Evolutionary conservation across 1,140 invertebrate genomes (phyloP).

Genomic region (Plectus sambesii): DNA sequence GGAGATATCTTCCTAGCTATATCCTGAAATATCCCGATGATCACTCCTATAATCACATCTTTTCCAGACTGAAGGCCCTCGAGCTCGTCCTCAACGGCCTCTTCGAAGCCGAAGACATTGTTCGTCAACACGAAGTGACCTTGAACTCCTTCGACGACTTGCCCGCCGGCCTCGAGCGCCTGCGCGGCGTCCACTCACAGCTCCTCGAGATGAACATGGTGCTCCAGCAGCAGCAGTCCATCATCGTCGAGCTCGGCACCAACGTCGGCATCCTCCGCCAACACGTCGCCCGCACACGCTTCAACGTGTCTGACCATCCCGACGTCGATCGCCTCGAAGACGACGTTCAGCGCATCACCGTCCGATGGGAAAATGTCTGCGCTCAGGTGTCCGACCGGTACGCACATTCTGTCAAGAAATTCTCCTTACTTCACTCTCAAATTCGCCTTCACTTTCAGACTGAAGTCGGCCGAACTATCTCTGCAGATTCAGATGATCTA

Average conservation of each 20-base stretch:
- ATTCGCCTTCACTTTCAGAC: not conserved
- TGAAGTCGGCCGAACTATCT: constrained; percentile 35
- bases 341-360: constrained; percentile 72
- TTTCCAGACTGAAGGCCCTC: constrained; percentile 65
- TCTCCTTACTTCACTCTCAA: too few species aligned
- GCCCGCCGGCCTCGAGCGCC: constrained; percentile 64
- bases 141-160: constrained; percentile 69
- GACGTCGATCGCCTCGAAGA: constrained; percentile 86
- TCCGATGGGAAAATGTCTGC: constrained; percentile 78
- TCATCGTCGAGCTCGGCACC: constrained; percentile 74
- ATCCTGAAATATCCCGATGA: not conserved
- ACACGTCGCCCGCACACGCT: constrained; percentile 70
- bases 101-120: constrained; percentile 72
- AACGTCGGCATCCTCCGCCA: constrained; percentile 72
- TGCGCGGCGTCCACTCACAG: constrained; percentile 56
- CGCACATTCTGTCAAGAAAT: constrained; percentile 15
- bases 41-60: constrained; percentile 9
- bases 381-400: constrained; percentile 76
- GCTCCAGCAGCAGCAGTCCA: constrained; percentile 63
- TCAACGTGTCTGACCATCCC: constrained; percentile 55
- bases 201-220: constrained; percentile 47
- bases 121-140: constrained; percentile 81
- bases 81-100: constrained; percentile 75
- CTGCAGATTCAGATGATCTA: constrained; percentile 46
- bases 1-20: not conserved